These are phyloP conservation scores for Caenorhabditis parvicauda DNA, from an alignment of 2,888 invertebrate species.

Conservation along the genomic window DNA sequence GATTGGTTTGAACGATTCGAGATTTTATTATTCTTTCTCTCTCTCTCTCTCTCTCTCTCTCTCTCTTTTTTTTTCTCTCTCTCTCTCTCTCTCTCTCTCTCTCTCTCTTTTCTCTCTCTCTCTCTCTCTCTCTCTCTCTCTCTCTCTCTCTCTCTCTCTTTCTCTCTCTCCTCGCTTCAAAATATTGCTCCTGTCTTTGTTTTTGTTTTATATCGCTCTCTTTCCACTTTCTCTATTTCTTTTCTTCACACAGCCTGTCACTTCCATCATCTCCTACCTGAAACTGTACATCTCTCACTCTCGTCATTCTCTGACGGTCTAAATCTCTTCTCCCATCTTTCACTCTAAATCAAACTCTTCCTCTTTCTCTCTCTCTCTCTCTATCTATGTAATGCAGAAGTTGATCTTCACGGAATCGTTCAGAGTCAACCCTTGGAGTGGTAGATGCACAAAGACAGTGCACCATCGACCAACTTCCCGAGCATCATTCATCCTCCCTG, in stretches of 20 bases:
- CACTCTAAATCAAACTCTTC: no score
- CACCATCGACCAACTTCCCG: constrained; percentile 14
- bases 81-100: not conserved
- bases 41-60: not conserved
- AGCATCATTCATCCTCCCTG: constrained; percentile 13
- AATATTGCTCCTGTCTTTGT: no score
- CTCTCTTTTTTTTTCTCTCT: not conserved
- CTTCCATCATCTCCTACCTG: no score
- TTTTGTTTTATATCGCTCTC: no score
- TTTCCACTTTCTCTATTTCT: constrained; percentile 4
- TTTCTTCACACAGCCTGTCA: constrained; percentile 8
- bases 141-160: not conserved
- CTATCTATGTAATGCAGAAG: no score
- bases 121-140: not conserved
- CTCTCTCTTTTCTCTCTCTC: not conserved
- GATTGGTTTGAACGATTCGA: no score
- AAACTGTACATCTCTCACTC: no score
- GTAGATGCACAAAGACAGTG: constrained; percentile 20
- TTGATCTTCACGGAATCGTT: no score
- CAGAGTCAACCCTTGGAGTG: no score
- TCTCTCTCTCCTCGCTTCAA: not conserved
- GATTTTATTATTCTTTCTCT: not conserved
- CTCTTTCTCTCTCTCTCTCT: no score
- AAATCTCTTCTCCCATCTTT: no score
- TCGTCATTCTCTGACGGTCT: no score